phyloP scores from a whole-genome alignment of 2,797 vertebrate genomes.

The Falco columbarius region DNA sequence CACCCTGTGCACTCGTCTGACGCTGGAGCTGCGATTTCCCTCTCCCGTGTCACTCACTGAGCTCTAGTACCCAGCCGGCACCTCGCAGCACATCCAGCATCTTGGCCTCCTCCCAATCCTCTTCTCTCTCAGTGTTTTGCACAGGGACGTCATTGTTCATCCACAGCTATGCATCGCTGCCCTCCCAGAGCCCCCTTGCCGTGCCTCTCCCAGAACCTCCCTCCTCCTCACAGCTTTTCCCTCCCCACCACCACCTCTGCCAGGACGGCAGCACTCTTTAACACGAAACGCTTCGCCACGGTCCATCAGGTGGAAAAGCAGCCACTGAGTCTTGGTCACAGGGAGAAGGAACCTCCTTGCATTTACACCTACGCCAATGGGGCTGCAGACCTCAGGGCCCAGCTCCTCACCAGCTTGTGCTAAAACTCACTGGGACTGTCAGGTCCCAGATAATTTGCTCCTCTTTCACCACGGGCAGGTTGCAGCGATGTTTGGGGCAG shows the following conservation, averaged over 20 bases:
- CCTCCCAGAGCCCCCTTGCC: background rate
- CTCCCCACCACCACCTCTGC: background rate
- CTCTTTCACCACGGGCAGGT: background rate
- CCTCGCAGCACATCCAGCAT: background rate
- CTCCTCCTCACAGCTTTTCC: background rate
- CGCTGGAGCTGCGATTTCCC: background rate
- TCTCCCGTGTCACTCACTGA: background rate
- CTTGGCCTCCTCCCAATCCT: background rate
- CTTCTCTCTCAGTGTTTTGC: background rate
- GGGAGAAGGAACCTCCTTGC: background rate
- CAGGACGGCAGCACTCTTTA: background rate
- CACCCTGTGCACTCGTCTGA: fast-evolving
- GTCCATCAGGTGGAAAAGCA: background rate
- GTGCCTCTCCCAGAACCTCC: background rate
- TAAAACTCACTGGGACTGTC: background rate
- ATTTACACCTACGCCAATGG: background rate
- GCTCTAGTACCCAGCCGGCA: background rate
- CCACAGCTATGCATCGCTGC: background rate
- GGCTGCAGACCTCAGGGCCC: background rate
- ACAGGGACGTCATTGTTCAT: background rate
- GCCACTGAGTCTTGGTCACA: background rate
- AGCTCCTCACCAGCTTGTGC: background rate
- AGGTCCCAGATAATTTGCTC: background rate
- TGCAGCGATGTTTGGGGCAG: background rate
- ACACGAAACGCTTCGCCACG: fast-evolving